Percentiles rank a stretch among this genome's conserved stretches.
These are phyloP conservation scores for Xiphophorus couchianus DNA, from an alignment of 2,113 vertebrate genomes.

Conservation along the genomic window DNA sequence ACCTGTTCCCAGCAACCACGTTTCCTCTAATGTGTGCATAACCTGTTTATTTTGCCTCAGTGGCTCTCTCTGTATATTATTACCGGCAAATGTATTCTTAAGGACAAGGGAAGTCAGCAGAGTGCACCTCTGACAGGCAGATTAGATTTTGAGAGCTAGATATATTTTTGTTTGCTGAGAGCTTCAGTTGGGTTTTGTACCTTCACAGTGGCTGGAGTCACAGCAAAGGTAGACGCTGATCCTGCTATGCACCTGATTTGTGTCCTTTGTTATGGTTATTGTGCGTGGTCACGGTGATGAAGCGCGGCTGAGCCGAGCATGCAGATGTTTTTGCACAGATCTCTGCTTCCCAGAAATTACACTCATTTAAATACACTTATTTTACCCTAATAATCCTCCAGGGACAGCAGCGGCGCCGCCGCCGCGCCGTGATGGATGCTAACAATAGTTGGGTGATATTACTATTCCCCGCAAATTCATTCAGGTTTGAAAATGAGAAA, in stretches of 20 bases:
- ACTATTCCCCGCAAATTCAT: conserved; percentile 79
- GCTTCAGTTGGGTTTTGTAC: not conserved
- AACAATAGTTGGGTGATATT: conserved; percentile 78
- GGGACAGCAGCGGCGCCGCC: conserved; percentile 60
- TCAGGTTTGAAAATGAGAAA: conserved; percentile 75
- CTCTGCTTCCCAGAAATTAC: conserved; percentile 69
- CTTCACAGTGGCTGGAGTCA: conserved; percentile 8
- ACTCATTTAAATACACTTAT: conserved; percentile 77
- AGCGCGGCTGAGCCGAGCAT: conserved; percentile 41
- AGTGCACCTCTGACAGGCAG: conserved; percentile 13
- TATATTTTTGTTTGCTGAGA: conserved; percentile 6
- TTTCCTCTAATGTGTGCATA: conserved; percentile 20
- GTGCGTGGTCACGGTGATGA: conserved; percentile 44
- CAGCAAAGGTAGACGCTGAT: conserved; percentile 24
- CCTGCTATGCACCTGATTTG: conserved; percentile 30
- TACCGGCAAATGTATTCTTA: conserved; percentile 20
- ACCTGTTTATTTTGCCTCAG: conserved; percentile 38
- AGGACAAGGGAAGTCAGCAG: conserved; percentile 18
- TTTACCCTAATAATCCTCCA: conserved; percentile 75
- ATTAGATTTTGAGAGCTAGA: conserved; percentile 10
- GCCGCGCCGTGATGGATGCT: conserved; percentile 72
- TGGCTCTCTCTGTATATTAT: conserved; percentile 26
- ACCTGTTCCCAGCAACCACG: conserved; percentile 28
- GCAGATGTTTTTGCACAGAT: conserved; percentile 69
- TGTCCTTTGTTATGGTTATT: conserved; percentile 38